phyloP scores from a whole-genome alignment of 2,797 vertebrate genomes.

The Chelidonichthys spinosus region DNA sequence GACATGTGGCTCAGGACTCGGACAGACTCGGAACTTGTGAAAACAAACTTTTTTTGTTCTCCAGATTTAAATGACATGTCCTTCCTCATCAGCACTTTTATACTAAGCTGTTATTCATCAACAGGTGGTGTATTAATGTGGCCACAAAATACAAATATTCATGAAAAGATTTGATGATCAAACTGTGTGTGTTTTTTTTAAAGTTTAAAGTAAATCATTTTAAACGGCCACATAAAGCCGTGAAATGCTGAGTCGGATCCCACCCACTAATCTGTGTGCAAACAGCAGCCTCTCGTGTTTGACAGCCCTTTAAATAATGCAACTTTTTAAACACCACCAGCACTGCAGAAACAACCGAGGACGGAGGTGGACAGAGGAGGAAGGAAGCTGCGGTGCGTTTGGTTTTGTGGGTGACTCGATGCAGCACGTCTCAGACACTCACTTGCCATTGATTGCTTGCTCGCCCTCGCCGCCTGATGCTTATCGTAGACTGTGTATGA shows the following conservation, averaged over 20 bases:
- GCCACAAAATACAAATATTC: neutral
- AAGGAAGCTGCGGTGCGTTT: constrained; percentile 11
- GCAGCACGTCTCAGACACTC: constrained; percentile 13
- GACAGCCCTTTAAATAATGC: constrained; percentile 16
- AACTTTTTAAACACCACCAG: constrained; percentile 5
- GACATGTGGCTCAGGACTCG: neutral
- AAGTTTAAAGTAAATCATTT: neutral
- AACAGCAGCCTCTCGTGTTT: neutral
- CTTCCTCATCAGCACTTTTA: neutral
- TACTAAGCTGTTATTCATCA: neutral
- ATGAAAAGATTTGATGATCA: neutral
- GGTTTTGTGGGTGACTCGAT: constrained; percentile 10
- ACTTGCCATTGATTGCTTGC: neutral
- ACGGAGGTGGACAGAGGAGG: neutral
- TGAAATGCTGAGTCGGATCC: neutral
- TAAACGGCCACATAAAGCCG: neutral
- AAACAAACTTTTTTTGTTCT: neutral
- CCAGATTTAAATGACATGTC: neutral
- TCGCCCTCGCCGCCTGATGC: no score
- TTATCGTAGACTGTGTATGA: no score
- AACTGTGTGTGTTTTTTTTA: neutral
- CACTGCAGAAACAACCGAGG: neutral
- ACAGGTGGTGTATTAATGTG: neutral
- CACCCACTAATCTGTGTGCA: neutral
- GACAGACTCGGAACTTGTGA: neutral